These are phyloP conservation scores for Pelecanoides urinatrix DNA, from an alignment of 2,113 vertebrate genomes.

Conservation along the genomic window DNA sequence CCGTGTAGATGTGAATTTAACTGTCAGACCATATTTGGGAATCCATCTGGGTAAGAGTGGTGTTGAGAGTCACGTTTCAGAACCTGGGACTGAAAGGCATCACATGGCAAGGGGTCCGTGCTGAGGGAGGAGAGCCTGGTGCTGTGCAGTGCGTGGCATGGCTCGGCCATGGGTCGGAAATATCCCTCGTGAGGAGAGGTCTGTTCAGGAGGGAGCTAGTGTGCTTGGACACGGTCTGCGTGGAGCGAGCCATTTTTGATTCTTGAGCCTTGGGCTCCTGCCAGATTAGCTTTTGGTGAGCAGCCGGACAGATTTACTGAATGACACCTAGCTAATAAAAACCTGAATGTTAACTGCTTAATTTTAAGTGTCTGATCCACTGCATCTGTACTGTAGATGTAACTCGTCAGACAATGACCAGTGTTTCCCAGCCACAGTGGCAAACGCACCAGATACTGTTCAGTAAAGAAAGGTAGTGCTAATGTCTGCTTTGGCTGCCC, in stretches of 20 bases:
- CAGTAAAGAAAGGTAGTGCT: background rate
- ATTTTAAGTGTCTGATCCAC: slow-evolving; percentile 17
- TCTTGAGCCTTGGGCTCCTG: background rate
- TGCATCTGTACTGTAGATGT: background rate
- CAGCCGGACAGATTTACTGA: background rate
- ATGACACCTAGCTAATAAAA: background rate
- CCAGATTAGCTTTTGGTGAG: background rate
- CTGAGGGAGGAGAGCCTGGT: background rate
- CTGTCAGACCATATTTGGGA: background rate
- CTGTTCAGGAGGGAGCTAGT: background rate
- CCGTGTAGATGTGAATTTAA: background rate
- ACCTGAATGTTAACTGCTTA: background rate
- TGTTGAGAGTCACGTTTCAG: background rate
- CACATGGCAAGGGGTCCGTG: background rate
- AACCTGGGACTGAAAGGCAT: background rate
- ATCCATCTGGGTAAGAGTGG: background rate
- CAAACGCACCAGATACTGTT: rapidly evolving
- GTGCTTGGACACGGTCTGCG: background rate
- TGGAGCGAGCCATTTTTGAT: background rate
- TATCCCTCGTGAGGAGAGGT: background rate
- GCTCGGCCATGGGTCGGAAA: rapidly evolving
- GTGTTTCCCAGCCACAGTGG: background rate
- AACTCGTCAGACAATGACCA: background rate
- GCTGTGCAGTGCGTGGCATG: rapidly evolving
- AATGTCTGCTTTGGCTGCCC: background rate